Base-by-base conservation (phyloP, 2,888 invertebrate genomes). In the Chorisops tibialis region DNA sequence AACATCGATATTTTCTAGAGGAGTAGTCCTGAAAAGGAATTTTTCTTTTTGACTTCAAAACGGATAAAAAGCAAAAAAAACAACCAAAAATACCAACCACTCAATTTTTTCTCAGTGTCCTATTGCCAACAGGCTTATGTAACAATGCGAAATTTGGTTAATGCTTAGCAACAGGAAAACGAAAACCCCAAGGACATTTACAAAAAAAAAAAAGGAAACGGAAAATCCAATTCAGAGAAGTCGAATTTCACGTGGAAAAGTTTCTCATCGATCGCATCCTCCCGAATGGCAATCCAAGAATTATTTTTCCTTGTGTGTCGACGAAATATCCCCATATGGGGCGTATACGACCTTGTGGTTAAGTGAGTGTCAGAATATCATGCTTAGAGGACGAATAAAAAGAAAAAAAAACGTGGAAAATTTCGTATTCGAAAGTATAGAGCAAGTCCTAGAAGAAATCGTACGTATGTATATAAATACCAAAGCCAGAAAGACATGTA, bases 121-220 rank as follows among this genome's bases (percentile, higher is more conserved):
- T 30, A 30, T 30, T 30, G 30, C 30, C 30, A 30, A 30, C 30
- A 30, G 30, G 9, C 41, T 54, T 54, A 54, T 54, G 41, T 54
- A 54, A 54, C 54, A 41, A 54, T 54, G 54, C 54, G 43, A 24
- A 43, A 12, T 54, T 43, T 41, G 24, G 7, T 19, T 21, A 21
- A 54, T 21, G 54, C 54, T 24, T 54, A 54, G 54, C 54, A 54
- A 54, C 54, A 54, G 41, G 54, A 54, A 41, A 50, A 52, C 18
- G 18, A 54, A 19, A 18, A 45, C 7, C 6, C 45, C 30, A 9
- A n/a, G n/a, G n/a, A n/a, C n/a, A n/a, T 24, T 22, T 49, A 14
- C 24, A 49, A 16, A 16, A 16, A 24, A 24, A n/a, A 5, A 30
- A 30, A 35, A 35, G 37, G n/a, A 16, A 50, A 7, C 47, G 12